Evolutionary conservation across 2,888 invertebrate species (phyloP), one percentile per base, ranked within the genome.

Genomic region (Elegia similella): DNA sequence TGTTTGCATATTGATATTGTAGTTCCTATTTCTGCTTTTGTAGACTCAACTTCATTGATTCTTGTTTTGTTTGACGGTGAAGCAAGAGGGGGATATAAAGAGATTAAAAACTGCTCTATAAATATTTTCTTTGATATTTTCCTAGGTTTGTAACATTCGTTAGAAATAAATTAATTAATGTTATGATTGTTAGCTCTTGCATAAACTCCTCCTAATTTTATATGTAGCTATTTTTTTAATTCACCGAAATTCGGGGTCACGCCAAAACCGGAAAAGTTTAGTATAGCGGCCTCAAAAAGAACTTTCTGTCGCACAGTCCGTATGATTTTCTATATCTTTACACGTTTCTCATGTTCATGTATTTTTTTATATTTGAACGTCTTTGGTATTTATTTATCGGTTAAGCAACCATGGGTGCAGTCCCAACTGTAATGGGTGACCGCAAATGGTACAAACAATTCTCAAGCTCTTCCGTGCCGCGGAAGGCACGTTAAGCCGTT

Each of bases 221-320:
- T 82, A 85, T 84, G 85, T 87, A 81, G 84, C 81, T 84, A 88
- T 86, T 85, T 86, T 70, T 80, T 84, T 78, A 78, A 79, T 80
- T 78, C 70, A 74, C 62, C 59, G 60, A 63, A 67, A 70, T 83
- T 84, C 75, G 84, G 75, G 87, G 87, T 85, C 87, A 72, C 58
- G 63, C 59, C 66, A 64, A 78, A 89, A 87, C 89, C 88, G 88
- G 88, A 80, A 82, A 81, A 71, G 67, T 75, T 69, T 69, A 63
- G 67, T 67, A 63, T 59, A 61, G 54, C 69, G 75, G 65, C 66
- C 71, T 66, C 62, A 73, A 73, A n/a, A 62, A 62, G 64, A 76
- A 81, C 86, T 88, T 86, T 88, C 86, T 74, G 79, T 70, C 65
- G 68, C 64, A 62, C 59, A 61, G 61, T 56, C 57, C 55, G 59